These are phyloP conservation scores for Holothuria leucospilota DNA, from an alignment of 53 echinoderm and acorn worm genomes.

Conservation along the genomic window DNA sequence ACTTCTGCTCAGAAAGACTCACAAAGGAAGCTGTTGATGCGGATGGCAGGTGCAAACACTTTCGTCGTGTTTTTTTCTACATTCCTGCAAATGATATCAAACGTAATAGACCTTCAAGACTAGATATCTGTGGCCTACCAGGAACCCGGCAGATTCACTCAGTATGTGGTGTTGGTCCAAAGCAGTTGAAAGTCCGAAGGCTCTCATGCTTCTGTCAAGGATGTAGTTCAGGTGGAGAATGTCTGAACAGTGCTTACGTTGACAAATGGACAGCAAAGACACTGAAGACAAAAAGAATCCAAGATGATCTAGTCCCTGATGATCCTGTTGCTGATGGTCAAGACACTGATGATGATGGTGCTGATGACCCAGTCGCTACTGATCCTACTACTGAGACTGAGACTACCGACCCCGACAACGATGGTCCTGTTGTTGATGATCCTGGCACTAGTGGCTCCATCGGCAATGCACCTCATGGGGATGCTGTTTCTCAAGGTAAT, in stretches of 20 bases:
- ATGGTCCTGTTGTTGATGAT: constrained; percentile 25
- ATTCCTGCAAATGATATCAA: constrained; percentile 39
- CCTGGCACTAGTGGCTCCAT: constrained; percentile 30
- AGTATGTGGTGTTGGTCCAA: constrained; percentile 10
- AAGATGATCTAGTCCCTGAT: constrained; percentile 13
- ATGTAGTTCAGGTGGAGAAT: constrained; percentile 33
- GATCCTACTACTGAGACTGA: too few species aligned
- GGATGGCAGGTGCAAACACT: constrained; percentile 49
- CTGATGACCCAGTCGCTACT: too few species aligned
- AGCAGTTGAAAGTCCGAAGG: constrained; percentile 12
- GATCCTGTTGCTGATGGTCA: constrained; percentile 21
- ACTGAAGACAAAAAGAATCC: constrained; percentile 33
- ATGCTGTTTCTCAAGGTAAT: constrained; percentile 27
- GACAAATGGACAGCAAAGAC: constrained; percentile 29
- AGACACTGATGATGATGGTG: background rate
- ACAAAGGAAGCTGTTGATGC: constrained; percentile 52
- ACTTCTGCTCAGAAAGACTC: constrained; percentile 52
- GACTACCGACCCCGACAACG: constrained; percentile 10
- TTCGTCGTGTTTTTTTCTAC: constrained; percentile 52
- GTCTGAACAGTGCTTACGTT: constrained; percentile 28
- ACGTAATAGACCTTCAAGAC: constrained; percentile 51
- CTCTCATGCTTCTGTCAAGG: constrained; percentile 27
- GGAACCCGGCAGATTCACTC: constrained; percentile 38
- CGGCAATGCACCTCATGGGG: constrained; percentile 12
- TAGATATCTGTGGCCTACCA: constrained; percentile 28